Evolutionary conservation across 2,888 invertebrate genomes (phyloP).

Genomic region (Drosophila hamatofila): DNA sequence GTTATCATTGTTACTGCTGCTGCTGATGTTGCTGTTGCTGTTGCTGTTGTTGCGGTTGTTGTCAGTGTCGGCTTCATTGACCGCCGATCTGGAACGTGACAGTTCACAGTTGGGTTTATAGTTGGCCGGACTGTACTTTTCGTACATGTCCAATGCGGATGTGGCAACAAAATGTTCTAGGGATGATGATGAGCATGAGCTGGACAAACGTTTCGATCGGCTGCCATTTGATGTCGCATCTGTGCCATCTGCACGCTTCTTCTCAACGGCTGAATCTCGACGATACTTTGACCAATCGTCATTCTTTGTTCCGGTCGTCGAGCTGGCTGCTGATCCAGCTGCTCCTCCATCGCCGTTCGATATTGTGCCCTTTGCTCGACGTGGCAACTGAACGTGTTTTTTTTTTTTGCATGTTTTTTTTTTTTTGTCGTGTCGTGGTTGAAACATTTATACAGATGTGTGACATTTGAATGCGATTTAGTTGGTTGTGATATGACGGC

Average conservation of each 20-base stretch:
- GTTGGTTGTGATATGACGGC: conserved; percentile 46
- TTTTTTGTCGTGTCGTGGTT: conserved; percentile 48
- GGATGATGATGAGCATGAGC: conserved; percentile 85
- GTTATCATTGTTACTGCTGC: conserved; percentile 33
- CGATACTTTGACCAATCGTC: conserved; percentile 57
- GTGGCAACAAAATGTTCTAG: conserved; percentile 87
- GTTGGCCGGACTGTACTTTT: conserved; percentile 91
- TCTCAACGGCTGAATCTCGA: conserved; percentile 45
- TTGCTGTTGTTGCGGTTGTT: conserved; percentile 35
- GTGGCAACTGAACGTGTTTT: conserved; percentile 63
- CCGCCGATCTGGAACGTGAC: conserved; percentile 85
- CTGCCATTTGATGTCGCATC: conserved; percentile 50
- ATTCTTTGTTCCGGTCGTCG: conserved; percentile 39
- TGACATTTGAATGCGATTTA: conserved; percentile 39
- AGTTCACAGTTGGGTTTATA: conserved; percentile 88
- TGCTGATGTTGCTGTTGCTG: conserved; percentile 15
- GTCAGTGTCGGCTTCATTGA: conserved; percentile 62
- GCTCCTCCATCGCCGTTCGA: conserved; percentile 40
- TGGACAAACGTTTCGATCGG: conserved; percentile 76
- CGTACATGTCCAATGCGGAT: conserved; percentile 89
- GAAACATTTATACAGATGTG: conserved; percentile 60
- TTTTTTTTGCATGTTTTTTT: conserved; percentile 42
- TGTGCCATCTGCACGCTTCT: conserved; percentile 50
- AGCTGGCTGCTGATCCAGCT: conserved; percentile 25
- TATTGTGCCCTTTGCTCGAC: conserved; percentile 53